Percentiles rank a stretch among this genome's conserved stretches.
These are phyloP conservation scores for Pagetopsis macropterus DNA, from an alignment of 2,797 vertebrate species.

Conservation along the genomic window DNA sequence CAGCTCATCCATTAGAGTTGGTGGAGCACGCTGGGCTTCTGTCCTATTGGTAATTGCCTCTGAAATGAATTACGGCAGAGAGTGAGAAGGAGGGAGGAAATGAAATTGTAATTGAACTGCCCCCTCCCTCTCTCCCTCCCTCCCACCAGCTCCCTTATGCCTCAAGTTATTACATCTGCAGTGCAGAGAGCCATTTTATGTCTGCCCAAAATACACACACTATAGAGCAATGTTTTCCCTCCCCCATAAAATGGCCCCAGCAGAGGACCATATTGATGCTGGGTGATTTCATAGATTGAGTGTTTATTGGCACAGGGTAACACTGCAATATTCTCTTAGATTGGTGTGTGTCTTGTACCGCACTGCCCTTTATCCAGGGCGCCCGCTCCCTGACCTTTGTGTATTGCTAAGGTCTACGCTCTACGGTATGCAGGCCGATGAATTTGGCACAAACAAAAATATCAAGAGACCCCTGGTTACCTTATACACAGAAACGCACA, in stretches of 20 bases:
- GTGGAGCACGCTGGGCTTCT: conserved; percentile 59
- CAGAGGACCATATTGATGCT: conserved; percentile 64
- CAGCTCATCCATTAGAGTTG: conserved; percentile 82
- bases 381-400: conserved; percentile 70
- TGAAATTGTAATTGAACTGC: conserved; percentile 83
- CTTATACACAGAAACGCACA: conserved; percentile 50
- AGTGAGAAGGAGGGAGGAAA: conserved; percentile 67
- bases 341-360: conserved; percentile 26
- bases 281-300: conserved; percentile 73
- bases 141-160: conserved; percentile 54
- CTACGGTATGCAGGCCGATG: conserved; percentile 42
- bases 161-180: conserved; percentile 83
- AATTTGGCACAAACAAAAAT: conserved; percentile 65
- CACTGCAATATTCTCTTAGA: conserved; percentile 25
- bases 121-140: conserved; percentile 29
- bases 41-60: conserved; percentile 78
- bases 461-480: conserved; percentile 76
- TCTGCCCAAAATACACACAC: conserved; percentile 43
- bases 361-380: conserved; percentile 8
- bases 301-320: conserved; percentile 47
- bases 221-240: conserved; percentile 59
- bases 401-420: conserved; percentile 29
- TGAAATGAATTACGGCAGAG: conserved; percentile 83
- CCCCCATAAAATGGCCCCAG: conserved; percentile 56
- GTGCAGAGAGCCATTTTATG: conserved; percentile 76